Evolutionary conservation across 2,888 invertebrate species (phyloP).

Genomic region (Ormyrus nitidulus): DNA sequence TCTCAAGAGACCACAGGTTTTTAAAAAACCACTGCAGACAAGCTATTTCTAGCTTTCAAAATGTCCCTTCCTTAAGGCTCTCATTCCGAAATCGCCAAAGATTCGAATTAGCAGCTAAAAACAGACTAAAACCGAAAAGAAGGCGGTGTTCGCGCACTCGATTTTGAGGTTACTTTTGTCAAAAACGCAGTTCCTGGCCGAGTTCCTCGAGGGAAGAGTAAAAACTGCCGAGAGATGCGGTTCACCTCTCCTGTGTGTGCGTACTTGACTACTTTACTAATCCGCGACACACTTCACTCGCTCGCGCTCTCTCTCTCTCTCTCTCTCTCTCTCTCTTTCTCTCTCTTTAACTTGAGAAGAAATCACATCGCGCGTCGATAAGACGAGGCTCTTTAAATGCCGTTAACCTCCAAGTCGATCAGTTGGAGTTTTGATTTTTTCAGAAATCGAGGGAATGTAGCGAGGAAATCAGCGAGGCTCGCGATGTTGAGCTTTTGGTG

Average conservation of each 20-base stretch:
- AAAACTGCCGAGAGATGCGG: not conserved
- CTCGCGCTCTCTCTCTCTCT: too few relatives aligned
- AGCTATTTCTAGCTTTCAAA: too few relatives aligned
- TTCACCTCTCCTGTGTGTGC: not conserved
- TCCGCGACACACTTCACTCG: conserved; percentile 51
- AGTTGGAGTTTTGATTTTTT: too few relatives aligned
- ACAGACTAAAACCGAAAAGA: not conserved
- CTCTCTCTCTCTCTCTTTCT: not conserved
- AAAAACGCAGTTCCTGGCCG: not conserved
- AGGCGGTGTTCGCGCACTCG: conserved; percentile 22
- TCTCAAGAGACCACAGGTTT: too few relatives aligned
- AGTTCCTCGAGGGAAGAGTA: not conserved
- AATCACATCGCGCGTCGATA: conserved; percentile 14
- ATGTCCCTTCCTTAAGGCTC: too few relatives aligned
- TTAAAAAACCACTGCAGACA: too few relatives aligned
- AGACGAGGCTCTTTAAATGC: conserved; percentile 40
- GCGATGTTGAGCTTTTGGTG: too few relatives aligned
- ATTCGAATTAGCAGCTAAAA: not conserved
- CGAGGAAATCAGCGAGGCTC: too few relatives aligned
- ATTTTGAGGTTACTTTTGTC: conserved; percentile 47
- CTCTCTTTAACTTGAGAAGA: conserved; percentile 15
- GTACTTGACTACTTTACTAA: conserved; percentile 28
- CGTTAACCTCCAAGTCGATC: conserved; percentile 40
- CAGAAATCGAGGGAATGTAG: too few relatives aligned
- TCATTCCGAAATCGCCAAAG: not conserved